Conservation (phyloP, 2,797 vertebrate genomes). For the Anguilla marmorata region DNA sequence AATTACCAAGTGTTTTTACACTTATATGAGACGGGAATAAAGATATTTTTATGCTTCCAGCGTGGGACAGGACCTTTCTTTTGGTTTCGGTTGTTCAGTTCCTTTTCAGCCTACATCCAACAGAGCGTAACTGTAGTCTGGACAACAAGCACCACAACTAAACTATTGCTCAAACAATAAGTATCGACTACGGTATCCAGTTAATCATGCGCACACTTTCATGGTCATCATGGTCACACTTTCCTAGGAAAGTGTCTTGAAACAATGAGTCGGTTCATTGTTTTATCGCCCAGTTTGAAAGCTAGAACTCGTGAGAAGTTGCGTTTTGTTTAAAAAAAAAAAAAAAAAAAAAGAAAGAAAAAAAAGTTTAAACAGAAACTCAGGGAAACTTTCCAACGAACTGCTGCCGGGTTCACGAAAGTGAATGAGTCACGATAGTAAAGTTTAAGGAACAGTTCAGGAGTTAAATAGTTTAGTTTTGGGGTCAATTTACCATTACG, state of each 20-base stretch:
- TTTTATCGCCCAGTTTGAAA: too few relatives aligned
- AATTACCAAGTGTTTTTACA: too few relatives aligned
- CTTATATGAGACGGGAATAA: too few relatives aligned
- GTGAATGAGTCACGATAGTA: neutral
- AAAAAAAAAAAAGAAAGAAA: neutral
- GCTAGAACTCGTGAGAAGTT: neutral
- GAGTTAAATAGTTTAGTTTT: too few relatives aligned
- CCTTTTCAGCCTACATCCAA: neutral
- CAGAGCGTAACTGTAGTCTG: neutral
- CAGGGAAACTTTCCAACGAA: neutral
- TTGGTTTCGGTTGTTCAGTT: conserved; percentile 15
- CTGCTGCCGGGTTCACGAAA: neutral
- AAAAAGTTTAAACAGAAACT: neutral
- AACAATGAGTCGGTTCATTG: too few relatives aligned
- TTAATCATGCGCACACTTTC: too few relatives aligned
- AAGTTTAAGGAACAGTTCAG: neutral
- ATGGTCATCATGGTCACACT: too few relatives aligned
- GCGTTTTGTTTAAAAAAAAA: neutral
- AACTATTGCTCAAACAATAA: too few relatives aligned
- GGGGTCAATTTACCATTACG: too few relatives aligned
- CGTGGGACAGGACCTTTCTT: neutral
- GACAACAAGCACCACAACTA: neutral
- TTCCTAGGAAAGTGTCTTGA: too few relatives aligned
- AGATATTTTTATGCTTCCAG: too few relatives aligned
- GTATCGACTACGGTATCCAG: too few relatives aligned